phyloP scores from a whole-genome alignment of 1,140 invertebrate species.

The Zophobas morio region DNA sequence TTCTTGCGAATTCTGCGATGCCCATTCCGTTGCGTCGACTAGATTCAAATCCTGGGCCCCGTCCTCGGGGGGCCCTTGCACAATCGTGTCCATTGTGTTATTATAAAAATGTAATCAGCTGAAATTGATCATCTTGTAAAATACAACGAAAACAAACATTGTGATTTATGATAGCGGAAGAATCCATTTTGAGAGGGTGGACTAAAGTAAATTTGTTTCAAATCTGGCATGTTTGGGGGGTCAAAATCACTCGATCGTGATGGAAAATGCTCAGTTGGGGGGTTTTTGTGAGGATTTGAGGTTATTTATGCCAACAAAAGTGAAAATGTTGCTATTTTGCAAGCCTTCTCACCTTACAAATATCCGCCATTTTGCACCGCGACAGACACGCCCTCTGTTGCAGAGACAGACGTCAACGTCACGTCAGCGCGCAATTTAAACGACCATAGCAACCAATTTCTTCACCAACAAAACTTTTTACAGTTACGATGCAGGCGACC shows the following conservation, averaged over 20 bases:
- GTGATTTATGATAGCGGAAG: constrained; percentile 34
- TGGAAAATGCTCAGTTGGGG: not conserved
- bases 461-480: constrained; percentile 6
- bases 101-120: constrained; percentile 17
- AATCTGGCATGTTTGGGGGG: not conserved
- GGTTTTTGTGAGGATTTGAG: not conserved
- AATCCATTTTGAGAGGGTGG: constrained; percentile 49
- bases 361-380: constrained; percentile 20
- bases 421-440: constrained; percentile 5
- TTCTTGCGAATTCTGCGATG: constrained; percentile 35
- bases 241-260: not conserved
- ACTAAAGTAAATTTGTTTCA: not conserved
- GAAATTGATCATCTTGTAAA: constrained; percentile 14
- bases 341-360: constrained; percentile 40
- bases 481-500: not conserved
- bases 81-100: constrained; percentile 56
- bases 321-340: constrained; percentile 10
- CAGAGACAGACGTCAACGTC: not conserved
- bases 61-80: constrained; percentile 52
- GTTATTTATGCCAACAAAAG: not conserved
- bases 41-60: constrained; percentile 50
- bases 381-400: constrained; percentile 12
- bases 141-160: constrained; percentile 14
- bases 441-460: constrained; percentile 22
- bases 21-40: constrained; percentile 38